phyloP scores from a whole-genome alignment of 1,140 invertebrate genomes.

The Pollicipes pollicipes region DNA sequence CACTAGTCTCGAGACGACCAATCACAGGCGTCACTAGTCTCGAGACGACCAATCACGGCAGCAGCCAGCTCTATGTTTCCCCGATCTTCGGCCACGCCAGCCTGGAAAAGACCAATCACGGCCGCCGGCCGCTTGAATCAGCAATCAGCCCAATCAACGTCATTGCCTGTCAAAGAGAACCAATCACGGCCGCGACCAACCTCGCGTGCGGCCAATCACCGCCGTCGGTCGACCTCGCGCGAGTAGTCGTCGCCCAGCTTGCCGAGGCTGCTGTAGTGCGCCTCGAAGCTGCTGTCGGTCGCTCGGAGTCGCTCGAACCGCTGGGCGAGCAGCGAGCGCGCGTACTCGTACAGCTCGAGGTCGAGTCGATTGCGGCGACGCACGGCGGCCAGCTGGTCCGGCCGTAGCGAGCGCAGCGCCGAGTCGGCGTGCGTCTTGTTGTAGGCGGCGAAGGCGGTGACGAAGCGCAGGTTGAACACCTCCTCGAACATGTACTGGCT shows the following conservation, averaged over 20 bases:
- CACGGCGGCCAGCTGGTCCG: slow-evolving; percentile 53
- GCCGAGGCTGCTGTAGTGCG: slow-evolving; percentile 30
- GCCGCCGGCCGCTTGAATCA: no score
- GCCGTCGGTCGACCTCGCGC: neutral
- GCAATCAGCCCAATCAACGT: no score
- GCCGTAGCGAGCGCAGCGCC: slow-evolving; percentile 49
- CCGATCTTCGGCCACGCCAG: no score
- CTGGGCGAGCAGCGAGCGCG: slow-evolving; percentile 68
- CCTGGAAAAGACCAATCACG: no score
- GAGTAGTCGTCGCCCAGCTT: neutral
- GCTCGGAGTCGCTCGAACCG: slow-evolving; percentile 61
- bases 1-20: neutral
- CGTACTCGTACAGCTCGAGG: slow-evolving; percentile 82
- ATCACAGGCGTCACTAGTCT: neutral
- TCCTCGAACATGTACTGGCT: slow-evolving; percentile 93
- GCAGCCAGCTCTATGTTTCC: no score
- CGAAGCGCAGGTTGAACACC: slow-evolving; percentile 84
- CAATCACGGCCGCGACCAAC: no score
- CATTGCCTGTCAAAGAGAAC: no score
- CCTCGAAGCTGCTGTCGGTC: slow-evolving; percentile 57
- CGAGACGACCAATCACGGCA: neutral
- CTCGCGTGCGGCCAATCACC: neutral
- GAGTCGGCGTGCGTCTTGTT: slow-evolving; percentile 67
- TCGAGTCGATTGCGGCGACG: slow-evolving; percentile 71
- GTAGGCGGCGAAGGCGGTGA: slow-evolving; percentile 70